Evolutionary conservation across 2,888 invertebrate species (phyloP).

Genomic region (Sceliomorpha sp.): DNA sequence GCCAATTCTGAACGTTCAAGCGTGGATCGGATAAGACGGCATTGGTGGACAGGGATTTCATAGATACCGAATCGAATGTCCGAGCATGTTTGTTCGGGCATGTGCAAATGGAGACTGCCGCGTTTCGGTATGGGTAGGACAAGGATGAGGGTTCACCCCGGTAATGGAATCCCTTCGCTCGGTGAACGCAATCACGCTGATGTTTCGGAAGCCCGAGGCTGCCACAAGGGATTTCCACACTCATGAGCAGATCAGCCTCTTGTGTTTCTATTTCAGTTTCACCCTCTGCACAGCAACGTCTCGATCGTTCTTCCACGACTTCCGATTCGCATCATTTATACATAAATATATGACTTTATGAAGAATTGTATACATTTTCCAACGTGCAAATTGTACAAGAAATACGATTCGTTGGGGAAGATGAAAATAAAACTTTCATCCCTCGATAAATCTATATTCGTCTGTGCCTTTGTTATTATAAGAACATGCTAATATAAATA

Average conservation of each 20-base stretch:
- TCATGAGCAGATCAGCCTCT: slow-evolving; percentile 78
- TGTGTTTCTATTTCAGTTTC: slow-evolving; percentile 64
- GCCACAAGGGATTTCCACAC: slow-evolving; percentile 78
- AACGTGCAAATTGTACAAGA: slow-evolving; percentile 7
- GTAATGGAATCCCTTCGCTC: slow-evolving; percentile 79
- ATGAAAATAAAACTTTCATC: background rate
- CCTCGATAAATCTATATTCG: too few relatives aligned
- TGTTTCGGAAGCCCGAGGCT: slow-evolving; percentile 78
- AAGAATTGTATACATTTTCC: slow-evolving; percentile 16
- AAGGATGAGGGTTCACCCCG: slow-evolving; percentile 65
- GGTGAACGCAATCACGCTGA: slow-evolving; percentile 80
- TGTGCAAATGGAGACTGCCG: slow-evolving; percentile 40
- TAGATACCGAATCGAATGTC: slow-evolving; percentile 48
- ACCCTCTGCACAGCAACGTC: slow-evolving; percentile 45
- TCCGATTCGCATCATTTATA: slow-evolving; percentile 43
- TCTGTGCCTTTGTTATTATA: too few relatives aligned
- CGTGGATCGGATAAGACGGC: slow-evolving; percentile 47
- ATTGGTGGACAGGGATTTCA: slow-evolving; percentile 35
- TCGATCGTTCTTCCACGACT: slow-evolving; percentile 59
- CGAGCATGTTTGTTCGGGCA: slow-evolving; percentile 35
- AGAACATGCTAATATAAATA: too few relatives aligned
- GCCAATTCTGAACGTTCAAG: slow-evolving; percentile 17
- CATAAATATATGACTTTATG: slow-evolving; percentile 29
- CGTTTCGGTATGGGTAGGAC: slow-evolving; percentile 29
- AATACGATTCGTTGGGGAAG: background rate